Conservation (phyloP, 2,113 vertebrate genomes). For the Pseudonaja textilis region DNA sequence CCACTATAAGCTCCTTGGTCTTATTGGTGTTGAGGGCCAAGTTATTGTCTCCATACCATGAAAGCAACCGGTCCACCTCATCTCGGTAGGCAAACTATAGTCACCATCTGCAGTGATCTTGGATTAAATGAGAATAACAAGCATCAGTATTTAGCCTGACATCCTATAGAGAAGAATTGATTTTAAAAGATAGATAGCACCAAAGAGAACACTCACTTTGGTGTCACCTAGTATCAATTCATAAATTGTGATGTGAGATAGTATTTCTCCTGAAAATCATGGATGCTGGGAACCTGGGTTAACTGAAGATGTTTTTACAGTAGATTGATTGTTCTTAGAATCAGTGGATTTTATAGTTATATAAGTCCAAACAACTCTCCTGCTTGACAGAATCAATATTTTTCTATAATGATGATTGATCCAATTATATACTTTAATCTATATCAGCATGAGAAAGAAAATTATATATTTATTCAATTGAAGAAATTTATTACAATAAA, state of each 20-base stretch:
- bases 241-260: neutral
- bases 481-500: neutral
- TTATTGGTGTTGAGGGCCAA: no score
- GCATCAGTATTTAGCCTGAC: neutral
- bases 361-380: neutral
- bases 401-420: neutral
- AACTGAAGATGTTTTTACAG: neutral
- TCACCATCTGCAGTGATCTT: no score
- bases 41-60: no score
- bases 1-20: no score
- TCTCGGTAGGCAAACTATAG: no score
- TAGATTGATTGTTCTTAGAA: neutral
- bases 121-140: neutral
- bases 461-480: neutral
- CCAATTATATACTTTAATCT: neutral
- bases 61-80: no score
- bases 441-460: neutral
- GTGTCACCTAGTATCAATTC: neutral
- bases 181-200: neutral
- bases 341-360: neutral
- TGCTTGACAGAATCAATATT: neutral
- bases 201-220: neutral
- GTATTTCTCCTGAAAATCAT: neutral
- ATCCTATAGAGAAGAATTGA: neutral
- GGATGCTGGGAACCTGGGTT: neutral